A percentile compares a stretch with the other conserved stretches of the same genome.
These are phyloP conservation scores for Ophioderma brevispina DNA, from an alignment of 35 echinoderm and acorn worm species.

Conservation along the genomic window DNA sequence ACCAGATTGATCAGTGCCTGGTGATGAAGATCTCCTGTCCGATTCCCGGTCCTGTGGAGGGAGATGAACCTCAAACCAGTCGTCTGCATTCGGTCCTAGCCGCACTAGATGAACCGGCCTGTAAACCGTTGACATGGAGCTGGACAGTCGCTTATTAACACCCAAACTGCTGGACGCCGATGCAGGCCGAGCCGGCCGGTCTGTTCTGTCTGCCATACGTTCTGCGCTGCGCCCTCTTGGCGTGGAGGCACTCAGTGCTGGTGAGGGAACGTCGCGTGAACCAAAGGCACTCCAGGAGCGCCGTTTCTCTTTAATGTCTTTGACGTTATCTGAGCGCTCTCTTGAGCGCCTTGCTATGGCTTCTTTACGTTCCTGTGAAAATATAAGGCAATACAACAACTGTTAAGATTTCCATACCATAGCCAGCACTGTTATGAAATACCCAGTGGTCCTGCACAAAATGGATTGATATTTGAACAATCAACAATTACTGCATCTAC, in stretches of 20 bases:
- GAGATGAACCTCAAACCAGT: conserved; percentile 80
- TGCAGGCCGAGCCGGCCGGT: conserved; percentile 4
- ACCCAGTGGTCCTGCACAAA: too few species aligned
- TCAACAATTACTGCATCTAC: too few species aligned
- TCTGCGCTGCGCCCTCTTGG: conserved; percentile 67
- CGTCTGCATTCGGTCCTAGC: conserved; percentile 67
- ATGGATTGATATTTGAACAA: too few species aligned
- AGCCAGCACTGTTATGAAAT: too few species aligned
- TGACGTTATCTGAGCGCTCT: conserved; percentile 36
- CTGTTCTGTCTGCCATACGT: conserved; percentile 37
- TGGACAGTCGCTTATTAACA: conserved; percentile 54
- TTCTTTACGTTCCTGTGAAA: conserved; percentile 51
- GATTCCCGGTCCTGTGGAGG: conserved; percentile 25
- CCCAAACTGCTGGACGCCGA: conserved; percentile 8
- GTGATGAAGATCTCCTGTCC: conserved; percentile 23
- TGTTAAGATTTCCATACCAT: too few species aligned
- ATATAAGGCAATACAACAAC: neutral
- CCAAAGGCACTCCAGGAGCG: conserved; percentile 76
- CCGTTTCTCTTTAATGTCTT: conserved; percentile 52
- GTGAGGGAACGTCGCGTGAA: conserved; percentile 40
- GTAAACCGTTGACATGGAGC: conserved; percentile 61
- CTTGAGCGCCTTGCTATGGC: conserved; percentile 52
- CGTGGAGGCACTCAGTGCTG: conserved; percentile 17
- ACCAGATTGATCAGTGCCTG: conserved; percentile 41
- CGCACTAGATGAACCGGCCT: conserved; percentile 61